Percentiles rank a stretch among this genome's conserved stretches.
Conservation (phyloP, 1,140 invertebrate species). For the Brachionus calyciflorus region DNA sequence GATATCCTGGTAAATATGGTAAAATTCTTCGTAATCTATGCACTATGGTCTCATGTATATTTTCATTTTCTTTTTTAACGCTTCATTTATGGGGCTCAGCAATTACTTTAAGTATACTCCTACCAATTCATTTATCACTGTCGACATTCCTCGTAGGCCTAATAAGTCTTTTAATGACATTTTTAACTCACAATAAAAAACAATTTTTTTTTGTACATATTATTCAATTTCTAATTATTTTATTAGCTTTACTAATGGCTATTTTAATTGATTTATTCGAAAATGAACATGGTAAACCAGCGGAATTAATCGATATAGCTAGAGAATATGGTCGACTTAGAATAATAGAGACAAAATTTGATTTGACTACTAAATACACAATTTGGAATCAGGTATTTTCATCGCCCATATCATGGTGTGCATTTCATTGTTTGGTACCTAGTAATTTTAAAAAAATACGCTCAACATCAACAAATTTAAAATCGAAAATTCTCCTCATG, state of each 20-base stretch:
- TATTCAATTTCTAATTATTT: not conserved
- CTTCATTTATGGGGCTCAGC: not conserved
- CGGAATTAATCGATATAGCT: not conserved
- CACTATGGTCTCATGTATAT: not conserved
- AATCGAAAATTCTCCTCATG: not conserved
- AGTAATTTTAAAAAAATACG: not conserved
- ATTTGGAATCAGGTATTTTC: conserved; percentile 18
- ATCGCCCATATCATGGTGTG: not conserved
- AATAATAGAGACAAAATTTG: not conserved
- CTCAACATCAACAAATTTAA: not conserved
- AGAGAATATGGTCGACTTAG: not conserved
- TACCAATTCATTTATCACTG: not conserved
- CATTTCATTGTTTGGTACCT: not conserved
- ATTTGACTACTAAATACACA: not conserved
- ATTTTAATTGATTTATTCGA: not conserved
- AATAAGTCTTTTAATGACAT: not conserved
- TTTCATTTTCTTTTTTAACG: not conserved
- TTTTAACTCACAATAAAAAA: not conserved
- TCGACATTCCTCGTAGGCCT: not conserved
- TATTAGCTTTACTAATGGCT: not conserved
- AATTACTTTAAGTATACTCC: not conserved
- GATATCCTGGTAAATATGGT: not conserved
- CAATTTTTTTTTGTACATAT: not conserved
- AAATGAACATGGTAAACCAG: not conserved
- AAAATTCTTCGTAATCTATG: not conserved